Evolutionary conservation across 2,888 invertebrate species (phyloP), one percentile per base, ranked within the genome.

Genomic region (Nomada ferruginata): DNA sequence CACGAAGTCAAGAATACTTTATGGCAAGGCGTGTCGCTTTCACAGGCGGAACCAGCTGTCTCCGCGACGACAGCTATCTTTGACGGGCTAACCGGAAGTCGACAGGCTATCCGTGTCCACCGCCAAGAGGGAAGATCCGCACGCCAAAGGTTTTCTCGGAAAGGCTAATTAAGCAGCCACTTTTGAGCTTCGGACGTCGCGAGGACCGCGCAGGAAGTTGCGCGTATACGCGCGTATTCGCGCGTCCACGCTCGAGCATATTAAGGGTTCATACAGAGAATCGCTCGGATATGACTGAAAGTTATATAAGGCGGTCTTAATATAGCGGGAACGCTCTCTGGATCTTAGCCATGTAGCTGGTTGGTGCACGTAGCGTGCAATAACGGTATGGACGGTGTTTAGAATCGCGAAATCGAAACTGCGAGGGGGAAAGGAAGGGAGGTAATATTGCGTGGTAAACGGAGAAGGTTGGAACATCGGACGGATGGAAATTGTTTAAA

Each of bases 271-370:
- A 77, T 80, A 87, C 73, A 69, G 71, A 65, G 70, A 77, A 61
- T 70, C 69, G 61, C 80, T 77, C 65, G 75, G 85, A 87, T 89
- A 90, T 89, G 89, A 89, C 79, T 87, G 84, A 90, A 88, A 82
- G 87, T 91, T 91, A 91, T 87, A 89, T 91, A 91, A 91, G 88
- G 78, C 83, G 83, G 77, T 85, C 89, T 90, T 90, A 91, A 91
- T 91, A 90, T 91, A 91, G 90, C 90, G 83, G 72, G 72, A 89
- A 90, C 89, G 84, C 89, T 88, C 85, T 86, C 90, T 91, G 91
- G 91, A 91, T 83, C 89, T 87, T 87, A 88, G 91, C 91, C 91
- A 91, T 88, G 86, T 86, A 82, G 79, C 78, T 83, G 85, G 87
- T 89, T 84, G 81, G 79, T 80, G 73, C 70, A 75, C 69, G 63